Evolutionary conservation across 2,888 invertebrate species (phyloP), one percentile per base, ranked within the genome.

Genomic region (Corbicula japonica): DNA sequence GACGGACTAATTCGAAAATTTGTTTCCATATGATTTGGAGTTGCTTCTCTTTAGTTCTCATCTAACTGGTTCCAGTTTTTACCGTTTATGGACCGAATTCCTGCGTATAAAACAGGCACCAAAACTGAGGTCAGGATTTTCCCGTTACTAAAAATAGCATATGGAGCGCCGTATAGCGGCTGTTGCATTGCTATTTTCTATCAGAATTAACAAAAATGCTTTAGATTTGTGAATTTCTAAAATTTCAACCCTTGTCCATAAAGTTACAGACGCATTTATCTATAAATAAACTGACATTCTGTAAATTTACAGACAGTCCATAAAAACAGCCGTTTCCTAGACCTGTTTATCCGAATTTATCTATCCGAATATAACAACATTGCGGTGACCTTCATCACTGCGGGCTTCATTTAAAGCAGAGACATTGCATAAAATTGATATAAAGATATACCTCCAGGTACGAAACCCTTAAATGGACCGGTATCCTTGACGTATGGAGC

Each of bases 331-430:
- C n/a, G n/a, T n/a, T n/a, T n/a, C n/a, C n/a, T n/a, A n/a, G n/a
- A n/a, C n/a, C n/a, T n/a, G n/a, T n/a, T n/a, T 56, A 28, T 56
- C 56, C 56, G 56, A 56, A 56, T 21, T 52, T 52, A 56, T 56
- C 15, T 56, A n/a, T 32, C 56, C 56, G 56, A 35, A 15, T n/a
- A 56, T 35, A 21, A 2, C 35, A 28, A 32, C 32, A 38, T n/a
- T 56, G n/a, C 4, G 30, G n/a, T 56, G 56, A 56, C 56, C 56
- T 56, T 56, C 21, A 32, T 30, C n/a, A n/a, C n/a, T n/a, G n/a
- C n/a, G n/a, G n/a, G n/a, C n/a, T n/a, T n/a, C n/a, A n/a, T n/a
- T n/a, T n/a, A n/a, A n/a, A n/a, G n/a, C n/a, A n/a, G n/a, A 52
- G 21, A 6, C 48, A 48, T 52, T 26, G 5, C 28, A 52, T 2